These are phyloP conservation scores for Gonocerus acuteangulatus DNA, from an alignment of 2,888 invertebrate genomes.

Conservation along the genomic window DNA sequence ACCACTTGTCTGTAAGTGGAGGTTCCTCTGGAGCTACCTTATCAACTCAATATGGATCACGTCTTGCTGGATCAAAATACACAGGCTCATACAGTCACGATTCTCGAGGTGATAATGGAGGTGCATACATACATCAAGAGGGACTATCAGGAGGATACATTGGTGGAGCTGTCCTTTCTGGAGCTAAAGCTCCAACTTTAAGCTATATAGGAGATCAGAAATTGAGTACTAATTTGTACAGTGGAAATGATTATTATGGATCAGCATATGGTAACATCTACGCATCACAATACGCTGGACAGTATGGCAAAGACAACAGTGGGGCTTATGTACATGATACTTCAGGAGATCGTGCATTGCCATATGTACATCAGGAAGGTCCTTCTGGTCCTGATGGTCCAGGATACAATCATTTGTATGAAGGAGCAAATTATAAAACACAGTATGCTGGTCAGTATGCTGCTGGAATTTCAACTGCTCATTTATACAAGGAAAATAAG, in stretches of 20 bases:
- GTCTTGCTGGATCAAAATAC: not conserved
- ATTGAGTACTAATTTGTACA: no score
- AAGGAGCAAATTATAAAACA: not conserved
- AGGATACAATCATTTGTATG: not conserved
- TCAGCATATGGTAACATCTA: not conserved
- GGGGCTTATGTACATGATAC: conserved; percentile 31
- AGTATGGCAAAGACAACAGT: conserved; percentile 21
- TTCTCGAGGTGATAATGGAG: conserved; percentile 34
- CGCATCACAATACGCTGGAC: not conserved
- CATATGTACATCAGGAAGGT: conserved; percentile 28
- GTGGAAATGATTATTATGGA: not conserved
- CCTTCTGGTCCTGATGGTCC: not conserved
- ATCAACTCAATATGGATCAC: not conserved
- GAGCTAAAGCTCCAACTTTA: not conserved
- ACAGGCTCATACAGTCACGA: conserved; percentile 35
- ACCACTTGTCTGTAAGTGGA: not conserved
- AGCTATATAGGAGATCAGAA: not conserved
- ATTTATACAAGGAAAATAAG: conserved; percentile 27
- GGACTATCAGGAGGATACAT: conserved; percentile 9
- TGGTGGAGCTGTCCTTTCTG: not conserved
- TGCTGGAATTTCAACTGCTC: not conserved
- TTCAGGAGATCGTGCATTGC: conserved; percentile 14
- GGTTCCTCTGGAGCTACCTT: not conserved
- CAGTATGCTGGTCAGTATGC: conserved; percentile 14
- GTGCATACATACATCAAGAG: conserved; percentile 32